Conservation (phyloP, 2,797 vertebrate genomes). For the Parambassis ranga region DNA sequence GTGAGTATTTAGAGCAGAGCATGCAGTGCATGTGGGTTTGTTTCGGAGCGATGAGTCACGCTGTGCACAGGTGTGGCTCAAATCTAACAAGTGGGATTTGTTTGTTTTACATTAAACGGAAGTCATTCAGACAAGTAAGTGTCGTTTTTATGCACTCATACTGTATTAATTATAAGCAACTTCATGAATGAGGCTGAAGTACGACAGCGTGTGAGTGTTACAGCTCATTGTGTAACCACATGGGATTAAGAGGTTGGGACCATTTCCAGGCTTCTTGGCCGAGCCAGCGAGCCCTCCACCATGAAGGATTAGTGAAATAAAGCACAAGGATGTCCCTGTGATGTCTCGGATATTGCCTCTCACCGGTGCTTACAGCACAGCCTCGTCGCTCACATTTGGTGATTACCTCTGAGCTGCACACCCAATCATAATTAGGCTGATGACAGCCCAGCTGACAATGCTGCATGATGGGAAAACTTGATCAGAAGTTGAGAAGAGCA, state of each 20-base stretch:
- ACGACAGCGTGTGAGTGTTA: neutral
- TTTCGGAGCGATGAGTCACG: neutral
- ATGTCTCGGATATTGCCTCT: conserved; percentile 30
- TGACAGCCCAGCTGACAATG: neutral
- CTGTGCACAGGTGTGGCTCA: neutral
- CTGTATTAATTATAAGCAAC: neutral
- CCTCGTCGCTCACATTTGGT: conserved; percentile 24
- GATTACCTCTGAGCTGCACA: conserved; percentile 45
- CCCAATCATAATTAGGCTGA: conserved; percentile 53
- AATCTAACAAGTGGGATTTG: neutral
- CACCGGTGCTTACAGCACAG: conserved; percentile 9
- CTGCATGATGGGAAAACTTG: neutral
- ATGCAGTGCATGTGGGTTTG: neutral
- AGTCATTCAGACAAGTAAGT: too few species aligned
- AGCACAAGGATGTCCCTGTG: conserved; percentile 21
- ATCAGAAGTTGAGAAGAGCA: neutral
- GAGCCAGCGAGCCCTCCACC: neutral
- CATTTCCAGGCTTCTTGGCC: conserved; percentile 9
- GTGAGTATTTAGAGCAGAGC: too few species aligned
- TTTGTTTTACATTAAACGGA: neutral
- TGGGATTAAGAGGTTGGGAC: conserved; percentile 16
- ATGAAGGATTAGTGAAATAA: conserved; percentile 48
- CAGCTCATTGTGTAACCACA: conserved; percentile 10
- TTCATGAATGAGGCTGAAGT: conserved; percentile 8
- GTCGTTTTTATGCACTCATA: neutral